Conservation (phyloP, 2,888 invertebrate species). For the Odontomyia ornata region DNA sequence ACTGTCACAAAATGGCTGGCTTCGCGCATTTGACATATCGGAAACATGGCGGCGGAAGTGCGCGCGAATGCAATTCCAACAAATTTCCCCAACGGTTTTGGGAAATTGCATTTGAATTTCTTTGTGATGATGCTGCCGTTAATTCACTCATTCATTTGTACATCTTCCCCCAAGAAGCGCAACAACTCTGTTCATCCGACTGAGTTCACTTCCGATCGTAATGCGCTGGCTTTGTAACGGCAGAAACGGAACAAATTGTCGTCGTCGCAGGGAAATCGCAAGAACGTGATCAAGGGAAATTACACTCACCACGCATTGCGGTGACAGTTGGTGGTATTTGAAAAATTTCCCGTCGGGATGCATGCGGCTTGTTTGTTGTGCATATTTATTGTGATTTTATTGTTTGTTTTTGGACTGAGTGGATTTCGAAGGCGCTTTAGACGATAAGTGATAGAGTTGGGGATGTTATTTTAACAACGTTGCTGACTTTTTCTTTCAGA, state of each 20-base stretch:
- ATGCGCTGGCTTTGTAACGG: too few relatives aligned
- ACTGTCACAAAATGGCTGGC: conserved; percentile 26
- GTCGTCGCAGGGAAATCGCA: neutral
- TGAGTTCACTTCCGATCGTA: too few relatives aligned
- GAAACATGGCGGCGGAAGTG: conserved; percentile 37
- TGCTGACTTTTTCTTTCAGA: too few relatives aligned
- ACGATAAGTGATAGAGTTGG: too few relatives aligned
- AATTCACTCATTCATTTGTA: neutral
- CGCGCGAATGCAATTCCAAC: conserved; percentile 19
- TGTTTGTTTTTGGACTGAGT: too few relatives aligned
- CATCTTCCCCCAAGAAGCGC: neutral
- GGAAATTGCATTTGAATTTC: conserved; percentile 24
- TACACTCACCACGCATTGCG: neutral
- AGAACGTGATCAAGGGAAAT: neutral
- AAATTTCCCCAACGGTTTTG: conserved; percentile 30
- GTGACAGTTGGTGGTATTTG: neutral
- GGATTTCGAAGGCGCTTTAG: too few relatives aligned
- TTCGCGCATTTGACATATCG: neutral
- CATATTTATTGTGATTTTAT: too few relatives aligned
- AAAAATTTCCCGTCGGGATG: neutral
- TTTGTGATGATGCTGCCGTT: neutral
- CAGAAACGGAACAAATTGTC: too few relatives aligned
- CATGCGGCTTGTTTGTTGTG: neutral
- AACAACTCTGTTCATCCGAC: neutral
- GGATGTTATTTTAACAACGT: too few relatives aligned